Evolutionary conservation across 2,113 vertebrate genomes (phyloP), one percentile per base, ranked within the genome.

Genomic region (Indri indri): DNA sequence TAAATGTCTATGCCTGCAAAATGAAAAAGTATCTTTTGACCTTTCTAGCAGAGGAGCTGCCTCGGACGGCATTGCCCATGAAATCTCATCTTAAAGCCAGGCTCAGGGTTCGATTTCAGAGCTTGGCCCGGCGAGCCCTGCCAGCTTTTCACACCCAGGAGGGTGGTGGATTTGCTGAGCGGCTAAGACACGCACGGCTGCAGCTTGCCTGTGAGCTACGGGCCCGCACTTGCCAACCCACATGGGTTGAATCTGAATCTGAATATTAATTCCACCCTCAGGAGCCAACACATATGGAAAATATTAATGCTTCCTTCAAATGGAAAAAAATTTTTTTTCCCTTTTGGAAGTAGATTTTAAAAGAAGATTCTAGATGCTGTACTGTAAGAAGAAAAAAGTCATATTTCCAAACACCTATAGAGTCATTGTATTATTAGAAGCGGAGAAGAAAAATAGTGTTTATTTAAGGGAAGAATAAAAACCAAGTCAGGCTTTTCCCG

Each of bases 251-350:
- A 77, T 87, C 79, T n/a, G 37, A 88, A 84, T 71, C n/a, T 25
- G 79, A 85, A 80, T 80, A 45, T 52, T 84, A 88, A 88, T 76
- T 92, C 76, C 85, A 84, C 61, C 23, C 71, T 73, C 12, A 1
- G 27, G 68, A 84, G 37, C 76, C 80, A 92, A 37, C 47, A 40
- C 30, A 9, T 42, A 61, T 45, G 76, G 88, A 66, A 95, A 90
- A 66, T 52, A 71, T 92, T 84, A 92, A 76, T 77, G 85, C 22
- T 89, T 82, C 88, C 73, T 97, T 89, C 83, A 89, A 50, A 86
- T 45, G 42, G 22, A 57, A 79, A 79, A 54, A 50, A 18, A 18
- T 70, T 68, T 84, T 66, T 42, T 54, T 50, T 10, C 2, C 18
- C 32, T 65, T 91, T 50, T 71, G 13, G 65, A 65, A 87, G 90